Percentiles rank a stretch among this genome's conserved stretches.
Evolutionary conservation across 2,113 vertebrate species (phyloP).

Genomic region (Hydrochoerus hydrochaeris): DNA sequence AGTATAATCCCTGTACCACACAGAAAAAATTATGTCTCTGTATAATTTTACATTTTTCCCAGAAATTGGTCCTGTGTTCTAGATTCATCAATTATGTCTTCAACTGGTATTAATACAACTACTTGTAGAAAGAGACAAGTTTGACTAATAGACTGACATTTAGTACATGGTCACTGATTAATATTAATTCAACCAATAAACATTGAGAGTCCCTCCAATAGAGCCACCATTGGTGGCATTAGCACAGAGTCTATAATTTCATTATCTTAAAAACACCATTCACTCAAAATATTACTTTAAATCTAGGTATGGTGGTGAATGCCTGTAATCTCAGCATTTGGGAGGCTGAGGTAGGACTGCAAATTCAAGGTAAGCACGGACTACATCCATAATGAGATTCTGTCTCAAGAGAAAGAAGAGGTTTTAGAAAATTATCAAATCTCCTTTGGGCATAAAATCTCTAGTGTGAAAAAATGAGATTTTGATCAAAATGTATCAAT

Average conservation of each 20-base stretch:
- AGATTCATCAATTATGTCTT: constrained; percentile 30
- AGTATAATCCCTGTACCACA: background rate
- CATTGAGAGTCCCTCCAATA: background rate
- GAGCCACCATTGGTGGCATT: background rate
- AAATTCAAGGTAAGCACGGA: background rate
- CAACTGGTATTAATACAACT: background rate
- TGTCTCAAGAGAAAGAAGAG: background rate
- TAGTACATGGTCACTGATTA: background rate
- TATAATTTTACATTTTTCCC: background rate
- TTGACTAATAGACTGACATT: background rate
- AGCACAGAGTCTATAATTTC: background rate
- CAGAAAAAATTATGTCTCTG: background rate
- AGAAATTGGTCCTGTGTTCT: background rate
- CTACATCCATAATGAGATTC: background rate
- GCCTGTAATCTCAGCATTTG: background rate
- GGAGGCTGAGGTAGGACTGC: background rate
- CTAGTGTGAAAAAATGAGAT: constrained; percentile 36
- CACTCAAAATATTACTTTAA: background rate
- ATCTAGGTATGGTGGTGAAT: background rate
- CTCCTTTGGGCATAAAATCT: constrained; percentile 2
- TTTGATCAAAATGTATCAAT: background rate
- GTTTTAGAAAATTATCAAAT: background rate
- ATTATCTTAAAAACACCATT: constrained; percentile 11
- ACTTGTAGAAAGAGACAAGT: background rate
- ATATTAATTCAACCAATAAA: constrained; percentile 42